Conservation (phyloP, 2,888 invertebrate genomes). For the Allygus modestus region DNA sequence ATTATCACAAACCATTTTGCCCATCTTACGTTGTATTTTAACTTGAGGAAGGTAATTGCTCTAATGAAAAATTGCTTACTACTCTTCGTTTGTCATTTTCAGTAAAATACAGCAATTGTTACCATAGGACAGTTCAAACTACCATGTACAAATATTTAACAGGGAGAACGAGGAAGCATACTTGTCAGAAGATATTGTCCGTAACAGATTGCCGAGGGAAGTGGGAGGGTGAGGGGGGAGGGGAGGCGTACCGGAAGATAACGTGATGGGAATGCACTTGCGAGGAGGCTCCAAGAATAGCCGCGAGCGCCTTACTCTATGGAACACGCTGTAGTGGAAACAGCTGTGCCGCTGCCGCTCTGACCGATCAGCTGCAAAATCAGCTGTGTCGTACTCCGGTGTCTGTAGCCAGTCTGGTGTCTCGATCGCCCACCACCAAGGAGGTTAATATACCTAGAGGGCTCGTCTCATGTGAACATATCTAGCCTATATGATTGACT, state of each 20-base stretch:
- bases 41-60: too few relatives aligned
- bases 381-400: background rate
- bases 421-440: too few relatives aligned
- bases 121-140: too few relatives aligned
- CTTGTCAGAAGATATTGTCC: constrained; percentile 4
- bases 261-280: constrained; percentile 46
- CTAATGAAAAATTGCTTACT: too few relatives aligned
- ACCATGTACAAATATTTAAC: too few relatives aligned
- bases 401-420: background rate
- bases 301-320: background rate
- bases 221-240: background rate
- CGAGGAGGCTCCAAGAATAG: constrained; percentile 23
- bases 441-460: too few relatives aligned
- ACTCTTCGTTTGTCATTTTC: too few relatives aligned
- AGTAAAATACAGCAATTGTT: too few relatives aligned
- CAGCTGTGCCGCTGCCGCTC: background rate
- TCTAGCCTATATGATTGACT: too few relatives aligned
- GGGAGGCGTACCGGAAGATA: constrained; percentile 35
- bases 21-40: too few relatives aligned
- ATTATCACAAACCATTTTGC: too few relatives aligned
- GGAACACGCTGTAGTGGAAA: constrained; percentile 1
- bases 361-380: background rate
- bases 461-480: too few relatives aligned
- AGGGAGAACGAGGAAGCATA: background rate
- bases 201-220: background rate